Conservation (phyloP, 64 coral and sea anemone genomes). For the Actinia equina region DNA sequence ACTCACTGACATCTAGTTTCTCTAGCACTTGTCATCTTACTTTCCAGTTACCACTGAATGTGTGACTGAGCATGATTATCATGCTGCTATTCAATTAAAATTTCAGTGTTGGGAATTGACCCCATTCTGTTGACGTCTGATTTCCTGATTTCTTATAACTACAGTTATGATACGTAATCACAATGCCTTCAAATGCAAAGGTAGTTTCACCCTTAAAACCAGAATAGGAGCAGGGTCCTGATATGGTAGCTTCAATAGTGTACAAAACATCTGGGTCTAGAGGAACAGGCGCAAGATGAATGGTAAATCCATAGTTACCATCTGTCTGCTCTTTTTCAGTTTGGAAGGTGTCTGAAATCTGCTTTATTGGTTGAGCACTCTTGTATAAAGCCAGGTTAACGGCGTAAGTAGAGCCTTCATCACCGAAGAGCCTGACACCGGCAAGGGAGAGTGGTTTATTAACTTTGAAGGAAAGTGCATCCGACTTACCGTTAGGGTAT, state of each 20-base stretch:
- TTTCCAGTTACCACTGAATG: no score
- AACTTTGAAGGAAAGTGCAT: background rate
- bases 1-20: no score
- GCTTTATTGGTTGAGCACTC: background rate
- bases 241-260: background rate
- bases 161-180: background rate
- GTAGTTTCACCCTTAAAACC: background rate
- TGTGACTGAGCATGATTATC: no score
- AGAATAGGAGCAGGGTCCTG: background rate
- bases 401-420: background rate
- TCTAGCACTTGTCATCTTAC: no score
- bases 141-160: background rate
- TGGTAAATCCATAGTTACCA: background rate
- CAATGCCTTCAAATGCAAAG: no score
- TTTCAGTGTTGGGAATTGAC: background rate
- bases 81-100: background rate
- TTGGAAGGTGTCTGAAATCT: background rate
- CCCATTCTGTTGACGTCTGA: background rate
- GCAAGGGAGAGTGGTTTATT: background rate
- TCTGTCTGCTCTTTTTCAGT: no score
- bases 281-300: background rate
- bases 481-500: no score
- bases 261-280: background rate
- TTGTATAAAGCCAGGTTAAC: background rate
- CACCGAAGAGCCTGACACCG: background rate